Base-by-base conservation (phyloP, 2,888 invertebrate species). In the Cosmopolites sordidus region DNA sequence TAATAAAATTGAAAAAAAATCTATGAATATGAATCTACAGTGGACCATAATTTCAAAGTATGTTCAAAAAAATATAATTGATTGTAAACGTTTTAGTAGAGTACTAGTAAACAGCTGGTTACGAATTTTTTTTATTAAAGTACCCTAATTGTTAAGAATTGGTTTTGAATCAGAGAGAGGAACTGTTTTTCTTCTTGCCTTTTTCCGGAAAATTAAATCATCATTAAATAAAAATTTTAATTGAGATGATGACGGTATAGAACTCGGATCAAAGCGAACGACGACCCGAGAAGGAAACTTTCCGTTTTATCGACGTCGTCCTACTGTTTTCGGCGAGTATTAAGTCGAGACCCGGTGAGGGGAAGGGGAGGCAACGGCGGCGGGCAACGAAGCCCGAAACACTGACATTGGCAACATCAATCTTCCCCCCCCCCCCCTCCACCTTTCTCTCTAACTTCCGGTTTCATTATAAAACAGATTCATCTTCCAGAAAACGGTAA, bases 381-480 rank as follows among this genome's bases (percentile, higher is more conserved):
- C 16, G 33, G 33, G 43, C 45, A 54, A 50, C 49, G 49, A 54
- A 46, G 50, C 43, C 37, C 33, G 49, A 48, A 54, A 54, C 43
- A 54, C 54, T 51, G 50, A 51, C 51, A 51, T 29, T 44, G 50
- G 45, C 51, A 56, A 52, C 51, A 56, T 56, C 56, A 56, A 56
- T 56, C 55, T 60, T 60, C 63, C 62, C 67, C 66, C 68, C 68
- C 66, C 67, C 67, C 68, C 67, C 67, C 64, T 63, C 61, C 51
- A 64, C 59, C 65, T 59, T 61, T 62, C 63, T 62, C 65, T 60
- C 54, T 59, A 60, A 63, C 64, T 67, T 68, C 67, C 66, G 66
- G 68, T 70, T 70, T 70, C 69, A 70, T 70, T 69, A 68, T 66
- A 63, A 62, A 63, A 62, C 63, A 68, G 68, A 69, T 70, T 67